These are phyloP conservation scores for Gnathonemus longibarbis DNA, from an alignment of 2,113 vertebrate genomes.

Conservation along the genomic window DNA sequence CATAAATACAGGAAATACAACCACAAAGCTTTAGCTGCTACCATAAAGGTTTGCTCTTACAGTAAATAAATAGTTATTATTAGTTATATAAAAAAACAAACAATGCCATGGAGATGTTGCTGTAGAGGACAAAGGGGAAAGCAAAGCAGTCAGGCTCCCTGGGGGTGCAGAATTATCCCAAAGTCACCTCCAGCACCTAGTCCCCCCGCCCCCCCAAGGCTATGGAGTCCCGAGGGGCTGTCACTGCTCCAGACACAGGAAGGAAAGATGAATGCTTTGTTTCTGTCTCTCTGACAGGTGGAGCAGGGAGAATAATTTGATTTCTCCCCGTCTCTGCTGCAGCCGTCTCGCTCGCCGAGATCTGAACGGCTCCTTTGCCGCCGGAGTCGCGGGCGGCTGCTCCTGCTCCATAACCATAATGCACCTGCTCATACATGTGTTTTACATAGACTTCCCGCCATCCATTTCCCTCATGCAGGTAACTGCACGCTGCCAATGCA, in stretches of 20 bases:
- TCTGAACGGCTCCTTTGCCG: conserved; percentile 10
- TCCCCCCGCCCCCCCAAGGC: background rate
- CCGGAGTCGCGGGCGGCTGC: background rate
- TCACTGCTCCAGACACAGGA: conserved; percentile 27
- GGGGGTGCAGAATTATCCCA: conserved; percentile 13
- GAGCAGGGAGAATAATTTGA: conserved; percentile 56
- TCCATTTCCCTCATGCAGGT: background rate
- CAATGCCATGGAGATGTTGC: background rate
- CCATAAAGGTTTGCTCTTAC: background rate
- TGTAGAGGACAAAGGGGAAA: background rate
- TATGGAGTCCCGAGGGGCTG: conserved; percentile 21
- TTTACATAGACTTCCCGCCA: background rate
- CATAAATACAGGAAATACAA: background rate
- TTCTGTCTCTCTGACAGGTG: conserved; percentile 49
- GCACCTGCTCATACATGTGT: background rate
- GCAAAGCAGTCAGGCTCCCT: background rate
- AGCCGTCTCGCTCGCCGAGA: conserved; percentile 8
- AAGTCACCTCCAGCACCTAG: conserved; percentile 22
- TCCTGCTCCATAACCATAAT: background rate
- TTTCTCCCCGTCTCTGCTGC: conserved; percentile 48
- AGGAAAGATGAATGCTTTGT: conserved; percentile 55
- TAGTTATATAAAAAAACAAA: background rate
- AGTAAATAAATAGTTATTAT: background rate
- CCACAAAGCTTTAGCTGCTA: background rate
- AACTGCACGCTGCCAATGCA: background rate